phyloP scores from a whole-genome alignment of 2,888 invertebrate genomes.

The Hemaris fuciformis region DNA sequence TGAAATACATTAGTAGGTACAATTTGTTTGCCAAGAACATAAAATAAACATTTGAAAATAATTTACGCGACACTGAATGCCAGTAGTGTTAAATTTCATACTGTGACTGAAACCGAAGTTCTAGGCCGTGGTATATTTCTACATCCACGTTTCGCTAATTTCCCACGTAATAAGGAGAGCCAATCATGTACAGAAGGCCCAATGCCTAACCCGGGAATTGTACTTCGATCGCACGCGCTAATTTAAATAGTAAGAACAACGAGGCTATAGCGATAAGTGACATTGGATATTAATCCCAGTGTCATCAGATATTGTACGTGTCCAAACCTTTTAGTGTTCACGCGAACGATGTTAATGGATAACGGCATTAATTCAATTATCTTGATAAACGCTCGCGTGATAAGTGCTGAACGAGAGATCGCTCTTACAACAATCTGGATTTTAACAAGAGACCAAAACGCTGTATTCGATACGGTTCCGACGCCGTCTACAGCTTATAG shows the following conservation, averaged over 20 bases:
- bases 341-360: not conserved
- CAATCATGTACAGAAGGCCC: no score
- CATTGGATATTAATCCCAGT: conserved; percentile 15
- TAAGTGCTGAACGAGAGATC: not conserved
- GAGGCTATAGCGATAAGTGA: conserved; percentile 20
- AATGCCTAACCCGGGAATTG: no score
- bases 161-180: no score
- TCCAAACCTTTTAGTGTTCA: conserved; percentile 21
- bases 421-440: not conserved
- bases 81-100: no score
- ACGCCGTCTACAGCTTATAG: not conserved
- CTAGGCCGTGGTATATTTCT: no score
- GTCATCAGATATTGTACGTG: conserved; percentile 14
- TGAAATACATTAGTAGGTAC: not conserved
- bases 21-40: not conserved
- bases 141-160: no score
- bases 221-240: no score
- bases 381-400: not conserved
- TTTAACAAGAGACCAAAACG: not conserved
- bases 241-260: no score
- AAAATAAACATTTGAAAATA: not conserved
- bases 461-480: not conserved
- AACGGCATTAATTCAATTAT: not conserved
- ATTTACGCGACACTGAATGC: not conserved
- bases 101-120: no score